Base-by-base conservation (phyloP, 2,113 vertebrate genomes). In the Epinephelus moara region DNA sequence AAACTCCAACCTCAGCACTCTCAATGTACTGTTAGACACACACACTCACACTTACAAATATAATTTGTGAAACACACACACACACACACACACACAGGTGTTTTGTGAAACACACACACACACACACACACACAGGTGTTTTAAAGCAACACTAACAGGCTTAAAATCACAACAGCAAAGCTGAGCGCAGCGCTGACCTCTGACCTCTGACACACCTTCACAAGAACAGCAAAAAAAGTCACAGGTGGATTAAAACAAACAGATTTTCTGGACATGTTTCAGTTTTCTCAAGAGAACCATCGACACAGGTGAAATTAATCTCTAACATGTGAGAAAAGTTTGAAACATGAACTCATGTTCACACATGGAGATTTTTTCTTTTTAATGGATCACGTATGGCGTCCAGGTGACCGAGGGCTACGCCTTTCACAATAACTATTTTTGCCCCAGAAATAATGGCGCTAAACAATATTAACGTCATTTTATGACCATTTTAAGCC, bases 81-180 rank as follows among this genome's bases (percentile, higher is more conserved):
- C 21, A 12, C 21, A 23, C 21, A n/a, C 53, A 55, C 21, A 4
- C 52, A 23, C 21, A 55, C 21, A 11, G 8, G 11, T 8, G n/a
- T n/a, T n/a, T n/a, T n/a, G n/a, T n/a, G n/a, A n/a, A 21, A 53
- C 19, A 10, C 53, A 25, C 70, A 75, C 49, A 73, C 66, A 52
- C 23, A 68, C 67, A n/a, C 47, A 70, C 70, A 57, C 21, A 15
- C 55, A 4, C 27, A 12, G 42, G 33, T 37, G 33, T 37, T 37
- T 37, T 37, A 37, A 37, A 37, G 33, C 33, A 4, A 37, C 6
- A 37, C 6, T 10, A 12, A 45, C 42, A 45, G 8, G 42, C 42
- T 45, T 45, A 8, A 45, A 12, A 45, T 10, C 42, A 45, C 42
- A 45, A 45, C 11, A 45, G 42, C 3, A 12, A 45, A 45, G 42